Evolutionary conservation across 2,797 vertebrate genomes (phyloP), one percentile per base, ranked within the genome.

Genomic region (Trachops cirrhosus): DNA sequence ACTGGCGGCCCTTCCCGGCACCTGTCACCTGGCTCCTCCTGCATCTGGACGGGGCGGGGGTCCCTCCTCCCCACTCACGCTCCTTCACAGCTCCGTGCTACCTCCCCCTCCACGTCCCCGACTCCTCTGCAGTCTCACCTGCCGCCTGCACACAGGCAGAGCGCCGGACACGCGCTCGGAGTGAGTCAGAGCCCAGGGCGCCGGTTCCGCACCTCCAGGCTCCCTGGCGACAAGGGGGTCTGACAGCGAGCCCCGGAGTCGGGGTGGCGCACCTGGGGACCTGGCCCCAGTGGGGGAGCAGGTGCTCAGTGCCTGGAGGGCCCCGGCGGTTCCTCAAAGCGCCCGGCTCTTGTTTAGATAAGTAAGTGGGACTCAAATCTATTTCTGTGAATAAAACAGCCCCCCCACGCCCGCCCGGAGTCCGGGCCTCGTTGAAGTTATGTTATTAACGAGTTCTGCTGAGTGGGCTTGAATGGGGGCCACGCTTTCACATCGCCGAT

Each of bases 401-500:
- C 86, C 87, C 71, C 46, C 46, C 15, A 9, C 21, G 22, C 74
- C 83, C 19, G 46, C 52, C 92, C 84, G 3, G 50, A 97, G 86
- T 24, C 92, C 32, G 64, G 24, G 89, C 91, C 96, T 97, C 82
- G 79, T 92, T 88, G 97, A 50, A 82, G 95, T 64, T 44, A 94
- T 68, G 34, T 97, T 96, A 98, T 98, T 97, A 98, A 93, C 73
- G 89, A 92, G 94, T 96, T 97, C 97, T 98, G 98, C 97, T 96
- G 97, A 98, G 97, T 97, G 98, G 95, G 94, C 97, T 92, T 98
- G 98, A 98, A 98, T 96, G 97, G 97, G 97, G 82, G 80, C 93
- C 2, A 11, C 94, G 92, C 97, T 97, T 96, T 97, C 93, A 82
- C 95, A 96, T 91, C 96, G 96, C 93, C 91, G 96, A 98, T 98